These are phyloP conservation scores for Ectemnius lituratus DNA, from an alignment of 2,888 invertebrate genomes.

Conservation along the genomic window DNA sequence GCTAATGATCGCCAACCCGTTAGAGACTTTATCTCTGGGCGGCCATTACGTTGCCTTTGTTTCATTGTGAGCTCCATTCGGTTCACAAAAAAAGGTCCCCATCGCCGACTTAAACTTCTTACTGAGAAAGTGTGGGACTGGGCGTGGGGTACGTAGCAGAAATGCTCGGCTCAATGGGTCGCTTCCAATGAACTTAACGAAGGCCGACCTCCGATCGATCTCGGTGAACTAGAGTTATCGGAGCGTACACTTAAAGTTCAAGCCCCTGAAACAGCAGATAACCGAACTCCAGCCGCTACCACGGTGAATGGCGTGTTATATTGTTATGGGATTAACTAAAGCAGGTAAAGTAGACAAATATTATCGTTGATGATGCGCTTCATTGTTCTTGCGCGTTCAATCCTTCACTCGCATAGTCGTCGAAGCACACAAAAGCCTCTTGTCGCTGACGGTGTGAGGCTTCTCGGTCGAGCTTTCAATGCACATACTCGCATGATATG, in stretches of 20 bases:
- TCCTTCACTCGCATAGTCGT: too few species aligned
- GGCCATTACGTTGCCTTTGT: not conserved
- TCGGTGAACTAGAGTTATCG: not conserved
- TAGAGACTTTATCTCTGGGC: not conserved
- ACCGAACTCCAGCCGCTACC: constrained; percentile 50
- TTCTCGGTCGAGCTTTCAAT: too few species aligned
- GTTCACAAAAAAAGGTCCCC: not conserved
- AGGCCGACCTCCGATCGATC: not conserved
- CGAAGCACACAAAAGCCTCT: constrained; percentile 20
- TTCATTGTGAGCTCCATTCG: not conserved
- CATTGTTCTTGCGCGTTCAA: constrained; percentile 46
- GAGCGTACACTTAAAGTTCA: constrained; percentile 11
- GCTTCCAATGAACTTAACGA: not conserved
- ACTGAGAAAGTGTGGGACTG: too few species aligned
- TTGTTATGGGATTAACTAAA: constrained; percentile 53
- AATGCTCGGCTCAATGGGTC: too few species aligned
- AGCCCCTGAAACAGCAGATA: constrained; percentile 63
- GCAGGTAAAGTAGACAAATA: constrained; percentile 48
- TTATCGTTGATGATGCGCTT: constrained; percentile 44
- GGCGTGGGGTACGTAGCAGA: too few species aligned
- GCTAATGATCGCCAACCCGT: constrained; percentile 17
- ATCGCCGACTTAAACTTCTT: not conserved
- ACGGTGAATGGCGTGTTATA: constrained; percentile 29
- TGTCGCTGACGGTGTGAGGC: too few species aligned
- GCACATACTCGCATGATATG: too few species aligned